Percentiles rank a stretch among this genome's conserved stretches.
Evolutionary conservation across 92 coral and sea anemone genomes (phyloP).

Genomic region (Porites cylindrica): DNA sequence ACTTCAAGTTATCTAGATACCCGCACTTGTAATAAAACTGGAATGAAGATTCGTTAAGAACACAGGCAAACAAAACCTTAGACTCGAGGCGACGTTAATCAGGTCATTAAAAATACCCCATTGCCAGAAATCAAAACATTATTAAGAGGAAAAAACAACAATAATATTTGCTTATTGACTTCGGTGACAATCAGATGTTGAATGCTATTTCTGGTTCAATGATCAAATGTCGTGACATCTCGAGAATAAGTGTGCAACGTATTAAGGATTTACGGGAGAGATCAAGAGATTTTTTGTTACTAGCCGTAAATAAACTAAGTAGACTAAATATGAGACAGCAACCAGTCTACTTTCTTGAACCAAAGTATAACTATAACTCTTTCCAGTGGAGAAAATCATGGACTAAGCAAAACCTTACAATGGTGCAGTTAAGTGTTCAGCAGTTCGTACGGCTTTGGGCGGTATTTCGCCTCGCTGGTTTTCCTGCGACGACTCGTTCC

Average conservation of each 20-base stretch:
- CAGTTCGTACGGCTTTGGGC: too few species aligned
- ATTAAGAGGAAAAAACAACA: not conserved
- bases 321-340: not conserved
- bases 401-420: not conserved
- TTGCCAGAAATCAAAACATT: constrained; percentile 12
- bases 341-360: not conserved
- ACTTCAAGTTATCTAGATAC: constrained; percentile 7
- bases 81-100: not conserved
- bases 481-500: not conserved
- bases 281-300: too few species aligned
- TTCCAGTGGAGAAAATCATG: not conserved
- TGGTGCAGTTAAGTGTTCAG: not conserved
- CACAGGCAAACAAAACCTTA: not conserved
- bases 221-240: constrained; percentile 19
- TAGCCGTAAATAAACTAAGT: not conserved
- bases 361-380: not conserved
- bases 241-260: not conserved
- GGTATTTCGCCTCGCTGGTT: too few species aligned
- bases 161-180: constrained; percentile 1
- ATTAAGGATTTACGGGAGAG: not conserved
- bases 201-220: not conserved
- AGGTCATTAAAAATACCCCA: constrained; percentile 11
- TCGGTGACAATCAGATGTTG: not conserved
- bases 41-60: not conserved
- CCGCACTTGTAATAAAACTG: not conserved